Base-by-base conservation (phyloP, 2,888 invertebrate species). In the Caenorhabditis becei region DNA sequence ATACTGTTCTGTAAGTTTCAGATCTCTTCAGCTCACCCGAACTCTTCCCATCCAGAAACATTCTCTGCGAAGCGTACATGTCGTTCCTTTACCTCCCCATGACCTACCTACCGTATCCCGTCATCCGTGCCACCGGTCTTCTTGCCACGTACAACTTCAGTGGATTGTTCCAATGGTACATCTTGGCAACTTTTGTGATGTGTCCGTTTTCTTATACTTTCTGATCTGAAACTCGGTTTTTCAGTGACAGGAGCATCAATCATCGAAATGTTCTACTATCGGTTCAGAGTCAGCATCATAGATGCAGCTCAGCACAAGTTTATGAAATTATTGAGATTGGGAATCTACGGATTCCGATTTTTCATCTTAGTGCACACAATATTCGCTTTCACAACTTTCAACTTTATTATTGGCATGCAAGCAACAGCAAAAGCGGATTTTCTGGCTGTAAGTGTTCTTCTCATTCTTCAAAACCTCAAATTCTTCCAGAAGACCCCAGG, bases 231-330 rank as follows among this genome's bases (percentile, higher is more conserved):
- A 10, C 16, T 5, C 16, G 10, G 14, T 14, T 0, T 41, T 61
- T 44, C 53, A 70, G 70, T 61, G 23, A 53, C 61, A 3, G 70
- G 70, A 28, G 51, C 28, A 5, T 70, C 70, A 4, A 26, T 61
- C 4, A 41, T 49, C 10, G 70, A 70, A 20, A 70, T 70, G 70
- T 61, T 70, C n/a, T 51, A 70, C 16, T 47, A 53, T 28, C 70
- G 70, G 16, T 70, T 61, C 53, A 61, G 61, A 61, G 70, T 70
- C 5, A 53, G 61, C 0, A 49, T 70, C 1, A 35, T 61, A 24
- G 41, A 53, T 28, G 41, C 20, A 1, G n/a, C 35, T 4, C 54
- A 28, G 2, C 54, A 54, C 54, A 54, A n/a, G 26, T 26, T 54
- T 8, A 28, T n/a, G 26, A 24, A 16, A 26, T 10, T 54, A 26